Base-by-base conservation (phyloP, 1,140 invertebrate genomes). In the Rhynchophorus ferrugineus region DNA sequence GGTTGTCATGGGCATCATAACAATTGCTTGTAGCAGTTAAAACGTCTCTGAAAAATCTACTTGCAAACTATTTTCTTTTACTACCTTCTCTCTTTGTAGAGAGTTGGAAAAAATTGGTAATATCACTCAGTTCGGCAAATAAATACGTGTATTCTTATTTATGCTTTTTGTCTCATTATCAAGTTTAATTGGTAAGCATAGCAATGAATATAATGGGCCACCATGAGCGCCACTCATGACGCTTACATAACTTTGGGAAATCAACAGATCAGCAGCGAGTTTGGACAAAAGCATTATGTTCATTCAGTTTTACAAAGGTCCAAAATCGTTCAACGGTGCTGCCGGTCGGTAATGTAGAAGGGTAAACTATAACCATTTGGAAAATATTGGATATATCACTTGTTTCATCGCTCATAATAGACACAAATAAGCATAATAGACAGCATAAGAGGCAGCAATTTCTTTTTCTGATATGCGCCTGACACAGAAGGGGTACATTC, bases 401-500 rank as follows among this genome's bases (percentile, higher is more conserved):
- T 41, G 57, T 59, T 60, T 67, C 65, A 50, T 65, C 62, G 44
- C 50, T 56, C 33, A 63, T 60, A 53, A 68, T 45, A 42, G 63
- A 60, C 34, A 68, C 42, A 44, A 63, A 67, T n/a, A n/a, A n/a
- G n/a, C n/a, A n/a, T n/a, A n/a, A n/a, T n/a, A n/a, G n/a, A n/a
- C n/a, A n/a, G n/a, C n/a, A 46, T 60, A 38, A 53, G 54, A 33
- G 18, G 35, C 39, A 19, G 34, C 42, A 38, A 51, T 56, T 50
- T 51, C 53, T 48, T 45, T 39, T 55, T 44, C 20, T 66, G 59
- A 50, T 63, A 37, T 41, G 57, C 43, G 14, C 59, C 47, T 56
- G 57, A 64, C 16, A 65, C 60, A n/a, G 38, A 49, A 33, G 61
- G 48, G 55, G 73, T 70, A 63, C 70, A 64, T 71, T 70, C 63